Evolutionary conservation across 2,113 vertebrate species (phyloP).

Genomic region (Gorsachius goisagi): DNA sequence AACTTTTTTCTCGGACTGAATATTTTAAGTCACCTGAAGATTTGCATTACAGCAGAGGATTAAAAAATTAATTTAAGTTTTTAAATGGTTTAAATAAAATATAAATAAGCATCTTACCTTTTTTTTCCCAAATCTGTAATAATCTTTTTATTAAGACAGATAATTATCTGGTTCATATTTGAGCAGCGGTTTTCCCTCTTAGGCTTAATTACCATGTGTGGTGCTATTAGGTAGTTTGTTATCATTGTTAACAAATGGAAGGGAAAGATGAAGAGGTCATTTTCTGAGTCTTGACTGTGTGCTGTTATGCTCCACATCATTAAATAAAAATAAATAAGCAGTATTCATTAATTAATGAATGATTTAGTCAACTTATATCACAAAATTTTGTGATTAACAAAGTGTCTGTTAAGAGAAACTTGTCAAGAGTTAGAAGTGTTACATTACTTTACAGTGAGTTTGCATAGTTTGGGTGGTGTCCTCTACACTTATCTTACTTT

Average conservation of each 20-base stretch:
- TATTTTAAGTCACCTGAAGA: not conserved
- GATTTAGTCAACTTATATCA: not conserved
- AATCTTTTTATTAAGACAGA: not conserved
- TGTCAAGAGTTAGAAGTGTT: not conserved
- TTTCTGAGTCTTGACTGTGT: not conserved
- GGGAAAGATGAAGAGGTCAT: not conserved
- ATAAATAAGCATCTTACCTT: not conserved
- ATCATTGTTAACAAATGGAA: not conserved
- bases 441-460: not conserved
- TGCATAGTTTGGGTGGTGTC: not conserved
- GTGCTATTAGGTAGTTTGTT: not conserved
- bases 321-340: not conserved
- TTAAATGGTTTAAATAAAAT: not conserved
- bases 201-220: not conserved
- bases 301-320: not conserved
- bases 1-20: not conserved
- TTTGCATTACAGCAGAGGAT: not conserved
- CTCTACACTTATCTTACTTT: not conserved
- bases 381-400: not conserved
- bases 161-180: not conserved
- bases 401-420: not conserved
- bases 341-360: not conserved
- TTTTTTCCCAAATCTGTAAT: not conserved
- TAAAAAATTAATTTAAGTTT: not conserved
- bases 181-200: not conserved